Percentiles rank a stretch among this genome's conserved stretches.
phyloP scores from a whole-genome alignment of 2,113 vertebrate genomes.

The Dasypus novemcinctus region DNA sequence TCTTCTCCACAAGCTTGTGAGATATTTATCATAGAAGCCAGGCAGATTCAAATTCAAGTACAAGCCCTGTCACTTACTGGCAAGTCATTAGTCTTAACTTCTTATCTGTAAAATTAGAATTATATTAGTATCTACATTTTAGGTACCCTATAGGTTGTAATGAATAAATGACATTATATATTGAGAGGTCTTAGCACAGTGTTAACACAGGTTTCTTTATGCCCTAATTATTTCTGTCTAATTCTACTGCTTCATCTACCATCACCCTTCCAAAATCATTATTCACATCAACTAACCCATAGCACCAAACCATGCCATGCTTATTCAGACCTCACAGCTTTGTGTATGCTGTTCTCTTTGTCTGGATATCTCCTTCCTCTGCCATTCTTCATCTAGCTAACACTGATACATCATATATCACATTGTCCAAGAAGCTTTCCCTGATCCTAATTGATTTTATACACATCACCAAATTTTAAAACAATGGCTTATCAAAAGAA shows the following conservation, averaged over 20 bases:
- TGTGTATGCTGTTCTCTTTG: neutral
- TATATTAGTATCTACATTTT: neutral
- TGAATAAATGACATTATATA: neutral
- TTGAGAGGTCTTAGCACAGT: neutral
- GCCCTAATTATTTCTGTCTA: neutral
- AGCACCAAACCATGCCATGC: neutral
- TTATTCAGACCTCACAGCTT: neutral
- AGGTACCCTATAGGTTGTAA: neutral
- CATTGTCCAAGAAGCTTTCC: neutral
- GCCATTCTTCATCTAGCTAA: neutral
- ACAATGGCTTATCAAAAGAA: neutral
- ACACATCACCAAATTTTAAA: neutral
- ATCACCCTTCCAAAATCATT: neutral
- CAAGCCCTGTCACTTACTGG: neutral
- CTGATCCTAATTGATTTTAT: neutral
- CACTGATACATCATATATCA: neutral
- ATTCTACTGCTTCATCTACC: neutral
- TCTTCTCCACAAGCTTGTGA: neutral
- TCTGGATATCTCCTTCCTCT: neutral
- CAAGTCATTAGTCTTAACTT: neutral
- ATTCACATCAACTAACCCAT: neutral
- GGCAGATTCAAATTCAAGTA: neutral
- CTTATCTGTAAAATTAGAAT: neutral
- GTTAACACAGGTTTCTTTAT: neutral
- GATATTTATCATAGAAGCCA: neutral